Evolutionary conservation across 2,888 invertebrate genomes (phyloP).

Genomic region (Argynnis bischoffii): DNA sequence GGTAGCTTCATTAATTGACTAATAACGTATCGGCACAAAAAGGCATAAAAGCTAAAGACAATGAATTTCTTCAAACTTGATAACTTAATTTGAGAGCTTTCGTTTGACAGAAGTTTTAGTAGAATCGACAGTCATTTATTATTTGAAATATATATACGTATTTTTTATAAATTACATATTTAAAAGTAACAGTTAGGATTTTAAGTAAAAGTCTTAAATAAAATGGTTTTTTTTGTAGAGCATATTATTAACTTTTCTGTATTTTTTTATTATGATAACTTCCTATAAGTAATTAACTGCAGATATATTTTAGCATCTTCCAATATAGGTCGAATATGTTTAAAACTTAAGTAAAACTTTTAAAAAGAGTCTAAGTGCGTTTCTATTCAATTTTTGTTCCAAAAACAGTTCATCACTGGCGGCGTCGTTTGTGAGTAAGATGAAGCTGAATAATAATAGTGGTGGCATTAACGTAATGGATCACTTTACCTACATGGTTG

Average conservation of each 20-base stretch:
- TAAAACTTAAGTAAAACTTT: too few species aligned
- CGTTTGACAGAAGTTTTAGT: constrained; percentile 43
- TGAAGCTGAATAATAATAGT: constrained; percentile 67
- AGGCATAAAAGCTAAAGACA: constrained; percentile 72
- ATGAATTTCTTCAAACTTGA: constrained; percentile 80
- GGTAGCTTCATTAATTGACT: constrained; percentile 80
- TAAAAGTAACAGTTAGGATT: too few species aligned
- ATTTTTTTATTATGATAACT: too few species aligned
- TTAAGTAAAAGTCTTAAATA: too few species aligned
- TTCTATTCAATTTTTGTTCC: constrained; percentile 44
- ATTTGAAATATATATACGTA: neutral
- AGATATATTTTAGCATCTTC: too few species aligned
- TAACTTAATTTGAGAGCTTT: constrained; percentile 75
- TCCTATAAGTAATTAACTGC: too few species aligned
- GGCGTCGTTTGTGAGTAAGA: constrained; percentile 66
- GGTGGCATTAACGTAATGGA: constrained; percentile 45
- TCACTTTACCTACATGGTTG: constrained; percentile 53
- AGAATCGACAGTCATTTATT: constrained; percentile 44
- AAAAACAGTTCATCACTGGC: constrained; percentile 55
- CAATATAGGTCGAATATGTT: too few species aligned
- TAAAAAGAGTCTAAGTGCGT: neutral
- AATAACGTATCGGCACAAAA: constrained; percentile 78
- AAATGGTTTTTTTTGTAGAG: too few species aligned
- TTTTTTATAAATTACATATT: too few species aligned
- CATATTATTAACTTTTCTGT: too few species aligned